These are phyloP conservation scores for Spodoptera litura DNA, from an alignment of 1,140 invertebrate species.

Conservation along the genomic window DNA sequence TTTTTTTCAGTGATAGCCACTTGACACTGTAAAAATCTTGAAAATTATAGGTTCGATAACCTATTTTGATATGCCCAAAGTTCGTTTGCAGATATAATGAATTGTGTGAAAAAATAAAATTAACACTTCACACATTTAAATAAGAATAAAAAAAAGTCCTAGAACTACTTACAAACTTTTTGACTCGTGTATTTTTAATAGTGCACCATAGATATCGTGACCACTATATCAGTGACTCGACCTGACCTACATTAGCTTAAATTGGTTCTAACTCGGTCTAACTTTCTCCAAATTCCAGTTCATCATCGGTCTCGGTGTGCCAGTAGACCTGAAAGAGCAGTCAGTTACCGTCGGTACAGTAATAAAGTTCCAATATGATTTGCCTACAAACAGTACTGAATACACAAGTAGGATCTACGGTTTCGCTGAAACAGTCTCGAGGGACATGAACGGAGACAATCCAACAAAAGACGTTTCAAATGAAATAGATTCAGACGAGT, in stretches of 20 bases:
- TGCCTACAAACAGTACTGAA: conserved; percentile 87
- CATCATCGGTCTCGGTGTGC: conserved; percentile 89
- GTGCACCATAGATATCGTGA: background rate
- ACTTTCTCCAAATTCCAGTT: conserved; percentile 78
- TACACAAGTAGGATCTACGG: conserved; percentile 87
- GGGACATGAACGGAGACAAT: conserved; percentile 68
- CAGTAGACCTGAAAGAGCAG: conserved; percentile 87
- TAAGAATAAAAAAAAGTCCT: no score
- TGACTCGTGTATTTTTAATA: no score
- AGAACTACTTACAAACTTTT: no score
- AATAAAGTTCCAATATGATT: conserved; percentile 87
- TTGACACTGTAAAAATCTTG: no score
- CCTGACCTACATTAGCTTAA: conserved; percentile 22
- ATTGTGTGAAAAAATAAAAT: no score
- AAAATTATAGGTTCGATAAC: no score
- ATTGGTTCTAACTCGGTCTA: conserved; percentile 21
- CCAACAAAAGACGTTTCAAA: conserved; percentile 56
- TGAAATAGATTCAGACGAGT: conserved; percentile 54
- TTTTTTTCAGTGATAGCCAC: no score
- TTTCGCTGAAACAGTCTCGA: conserved; percentile 81
- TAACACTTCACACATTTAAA: no score
- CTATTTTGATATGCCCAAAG: no score
- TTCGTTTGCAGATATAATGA: no score
- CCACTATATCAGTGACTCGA: background rate
- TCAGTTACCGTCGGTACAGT: conserved; percentile 89